Evolutionary conservation across 2,888 invertebrate species (phyloP), one percentile per base, ranked within the genome.

Genomic region (Tupiocoris notatus): DNA sequence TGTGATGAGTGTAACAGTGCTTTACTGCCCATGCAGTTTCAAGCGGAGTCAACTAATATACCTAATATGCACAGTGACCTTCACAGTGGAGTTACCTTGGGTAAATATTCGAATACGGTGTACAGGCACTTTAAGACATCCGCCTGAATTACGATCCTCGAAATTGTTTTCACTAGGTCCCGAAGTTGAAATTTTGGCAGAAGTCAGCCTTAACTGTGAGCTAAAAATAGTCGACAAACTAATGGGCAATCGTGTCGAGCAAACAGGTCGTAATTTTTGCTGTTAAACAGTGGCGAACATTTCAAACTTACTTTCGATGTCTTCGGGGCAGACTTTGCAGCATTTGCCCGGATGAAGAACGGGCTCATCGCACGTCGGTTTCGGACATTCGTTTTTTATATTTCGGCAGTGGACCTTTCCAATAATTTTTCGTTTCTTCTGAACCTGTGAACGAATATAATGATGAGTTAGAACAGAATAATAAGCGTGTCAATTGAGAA

Each of bases 311-410:
- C 77, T 77, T 9, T 65, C 64, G 0, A 66, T 58, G 82, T 93
- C 92, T 79, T 92, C 93, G 6, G 94, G 93, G 83, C 96, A 96
- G 2, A 92, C 90, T 86, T 96, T 96, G 86, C 96, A 96, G 86
- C 96, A 96, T 82, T 92, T 88, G 79, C 94, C 94, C 20, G 93
- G 92, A 79, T 92, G 86, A 77, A 94, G 86, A 58, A 93, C 90
- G 0, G 96, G 95, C 81, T 94, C 92, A 79, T 91, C 91, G 84
- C 96, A 96, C 18, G 89, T 89, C 18, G 93, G 91, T 82, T 92
- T 92, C 6, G 95, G 95, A 83, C 96, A 96, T 83, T 95, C 94
- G 83, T 92, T 92, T 85, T 95, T 95, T 80, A 96, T 94, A 84
- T 95, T 96, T 80, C 92, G 89, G 84, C 96, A 96, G 81, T 92